A percentile compares a stretch with the other conserved stretches of the same genome.
phyloP scores from a whole-genome alignment of 2,113 vertebrate genomes.

The Phaethornis superciliosus region DNA sequence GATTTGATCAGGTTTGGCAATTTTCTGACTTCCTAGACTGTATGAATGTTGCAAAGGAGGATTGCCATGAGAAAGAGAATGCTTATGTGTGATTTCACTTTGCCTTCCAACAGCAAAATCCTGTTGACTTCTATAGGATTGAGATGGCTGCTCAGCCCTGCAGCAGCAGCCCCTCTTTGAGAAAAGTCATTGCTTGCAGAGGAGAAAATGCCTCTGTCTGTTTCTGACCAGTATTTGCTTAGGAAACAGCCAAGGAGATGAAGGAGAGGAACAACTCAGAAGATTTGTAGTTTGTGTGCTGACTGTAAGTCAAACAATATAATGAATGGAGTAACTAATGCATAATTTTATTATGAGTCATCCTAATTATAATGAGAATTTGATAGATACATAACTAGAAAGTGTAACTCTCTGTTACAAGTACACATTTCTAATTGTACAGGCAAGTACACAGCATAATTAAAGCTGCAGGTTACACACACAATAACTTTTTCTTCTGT shows the following conservation, averaged over 20 bases:
- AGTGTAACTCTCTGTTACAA: conserved; percentile 68
- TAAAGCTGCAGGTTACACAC: conserved; percentile 43
- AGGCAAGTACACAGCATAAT: conserved; percentile 25
- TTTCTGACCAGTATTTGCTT: conserved; percentile 21
- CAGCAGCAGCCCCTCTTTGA: not conserved
- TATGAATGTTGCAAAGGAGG: not conserved
- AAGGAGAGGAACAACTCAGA: conserved; percentile 5
- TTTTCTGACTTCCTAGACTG: not conserved
- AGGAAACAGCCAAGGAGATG: not conserved
- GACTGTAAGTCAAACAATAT: conserved; percentile 31
- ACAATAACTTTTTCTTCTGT: conserved; percentile 10
- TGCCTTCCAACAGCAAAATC: not conserved
- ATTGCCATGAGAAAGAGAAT: conserved; percentile 4
- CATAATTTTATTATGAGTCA: conserved; percentile 74
- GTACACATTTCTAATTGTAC: conserved; percentile 62
- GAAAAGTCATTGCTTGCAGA: not conserved
- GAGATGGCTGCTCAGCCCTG: not conserved
- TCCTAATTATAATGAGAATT: conserved; percentile 69
- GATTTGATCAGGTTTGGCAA: not conserved
- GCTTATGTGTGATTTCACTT: not conserved
- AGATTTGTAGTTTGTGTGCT: conserved; percentile 37
- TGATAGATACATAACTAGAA: conserved; percentile 66
- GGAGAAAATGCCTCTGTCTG: not conserved
- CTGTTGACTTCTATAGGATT: not conserved
- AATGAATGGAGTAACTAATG: conserved; percentile 64